Evolutionary conservation across 2,888 invertebrate species (phyloP).

Genomic region (Gnatocerus cornutus): DNA sequence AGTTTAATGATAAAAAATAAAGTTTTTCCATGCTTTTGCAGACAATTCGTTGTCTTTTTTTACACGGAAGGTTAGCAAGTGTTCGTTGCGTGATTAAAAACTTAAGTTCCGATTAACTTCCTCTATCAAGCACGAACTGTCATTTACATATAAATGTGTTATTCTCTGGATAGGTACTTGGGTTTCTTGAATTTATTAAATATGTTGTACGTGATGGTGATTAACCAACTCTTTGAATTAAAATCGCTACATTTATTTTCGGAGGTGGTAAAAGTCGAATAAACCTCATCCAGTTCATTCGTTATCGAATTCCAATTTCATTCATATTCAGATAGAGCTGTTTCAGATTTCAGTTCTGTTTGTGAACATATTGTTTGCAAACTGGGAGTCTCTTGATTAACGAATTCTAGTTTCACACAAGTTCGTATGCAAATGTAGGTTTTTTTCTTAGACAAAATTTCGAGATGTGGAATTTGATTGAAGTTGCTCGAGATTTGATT

Average conservation of each 20-base stretch:
- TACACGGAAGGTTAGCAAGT: conserved; percentile 28
- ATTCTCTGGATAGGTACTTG: conserved; percentile 44
- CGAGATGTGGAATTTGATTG: conserved; percentile 6
- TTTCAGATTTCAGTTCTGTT: conserved; percentile 11
- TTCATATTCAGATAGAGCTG: conserved; percentile 17
- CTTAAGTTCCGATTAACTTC: conserved; percentile 50
- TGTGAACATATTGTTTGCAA: conserved; percentile 8
- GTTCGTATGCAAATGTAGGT: conserved; percentile 7
- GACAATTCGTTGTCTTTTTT: conserved; percentile 4
- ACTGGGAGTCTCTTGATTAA: conserved; percentile 19
- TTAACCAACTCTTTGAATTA: background rate
- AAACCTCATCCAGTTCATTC: too few relatives aligned
- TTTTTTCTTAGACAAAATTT: background rate
- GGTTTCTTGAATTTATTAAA: conserved; percentile 43
- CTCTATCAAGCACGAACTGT: conserved; percentile 43
- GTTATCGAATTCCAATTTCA: conserved; percentile 9
- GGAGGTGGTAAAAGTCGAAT: too few relatives aligned
- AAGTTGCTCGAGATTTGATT: background rate
- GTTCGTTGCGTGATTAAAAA: conserved; percentile 42
- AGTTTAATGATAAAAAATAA: background rate
- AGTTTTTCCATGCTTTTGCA: conserved; percentile 1
- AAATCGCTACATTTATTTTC: too few relatives aligned
- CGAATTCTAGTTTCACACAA: conserved; percentile 13
- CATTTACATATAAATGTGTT: conserved; percentile 52
- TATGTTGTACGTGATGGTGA: conserved; percentile 33